A percentile compares a stretch with the other conserved stretches of the same genome.
These are phyloP conservation scores for Ispidina picta DNA, from an alignment of 2,797 vertebrate genomes.

Conservation along the genomic window DNA sequence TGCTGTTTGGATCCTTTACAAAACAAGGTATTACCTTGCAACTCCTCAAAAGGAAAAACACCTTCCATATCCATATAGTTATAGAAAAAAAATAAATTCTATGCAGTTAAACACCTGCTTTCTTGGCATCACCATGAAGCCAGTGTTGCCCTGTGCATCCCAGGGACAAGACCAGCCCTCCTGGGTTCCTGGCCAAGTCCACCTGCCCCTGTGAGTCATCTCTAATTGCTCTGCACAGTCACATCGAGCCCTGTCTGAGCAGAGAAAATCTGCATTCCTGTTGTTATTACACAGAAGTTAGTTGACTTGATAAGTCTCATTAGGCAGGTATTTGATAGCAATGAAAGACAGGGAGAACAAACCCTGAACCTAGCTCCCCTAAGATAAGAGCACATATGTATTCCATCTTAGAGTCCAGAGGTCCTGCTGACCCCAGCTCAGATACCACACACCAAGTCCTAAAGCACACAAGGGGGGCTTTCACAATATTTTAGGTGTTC, in stretches of 20 bases:
- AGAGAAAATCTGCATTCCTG: background rate
- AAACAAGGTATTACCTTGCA: background rate
- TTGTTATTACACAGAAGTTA: background rate
- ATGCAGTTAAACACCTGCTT: background rate
- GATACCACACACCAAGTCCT: accelerated
- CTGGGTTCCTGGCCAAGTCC: background rate
- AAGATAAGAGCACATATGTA: background rate
- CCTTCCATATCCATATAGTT: background rate
- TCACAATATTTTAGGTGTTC: background rate
- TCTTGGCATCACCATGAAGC: background rate
- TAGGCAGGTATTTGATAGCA: background rate
- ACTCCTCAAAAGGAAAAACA: background rate
- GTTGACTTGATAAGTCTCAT: background rate
- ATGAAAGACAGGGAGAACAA: background rate
- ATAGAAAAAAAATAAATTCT: background rate
- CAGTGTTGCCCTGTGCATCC: background rate
- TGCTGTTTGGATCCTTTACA: background rate
- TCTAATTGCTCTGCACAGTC: background rate
- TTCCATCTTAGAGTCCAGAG: background rate
- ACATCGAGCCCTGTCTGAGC: background rate
- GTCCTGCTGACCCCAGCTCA: background rate
- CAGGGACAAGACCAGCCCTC: background rate
- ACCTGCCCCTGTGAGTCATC: conserved; percentile 1
- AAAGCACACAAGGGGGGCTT: accelerated
- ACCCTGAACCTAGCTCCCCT: background rate